Base-by-base conservation (phyloP, 2,113 vertebrate species). In the Cynocephalus volans region DNA sequence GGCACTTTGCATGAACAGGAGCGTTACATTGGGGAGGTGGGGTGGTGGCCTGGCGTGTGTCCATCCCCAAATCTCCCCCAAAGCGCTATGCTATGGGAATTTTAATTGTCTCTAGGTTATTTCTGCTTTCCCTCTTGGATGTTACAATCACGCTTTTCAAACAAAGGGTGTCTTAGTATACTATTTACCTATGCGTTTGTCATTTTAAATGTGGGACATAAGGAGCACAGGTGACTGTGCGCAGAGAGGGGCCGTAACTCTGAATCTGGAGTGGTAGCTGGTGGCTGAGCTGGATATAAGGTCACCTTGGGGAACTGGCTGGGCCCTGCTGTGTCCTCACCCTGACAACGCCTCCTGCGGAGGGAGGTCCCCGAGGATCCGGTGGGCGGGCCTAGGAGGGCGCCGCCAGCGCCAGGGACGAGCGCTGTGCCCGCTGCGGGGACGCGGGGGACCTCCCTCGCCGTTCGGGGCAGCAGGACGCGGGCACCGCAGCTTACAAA, bases 1-100 rank as follows among this genome's bases (percentile, higher is more conserved):
- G 94, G 70, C 85, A 95, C 90, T 95, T 97, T 83, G 96, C 87
- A 87, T 86, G 97, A 95, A 1, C 3, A 92, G 80, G 94, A 86
- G 62, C 90, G 69, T 45, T 33, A 26, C 41, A 41, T 41, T 41
- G 67, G 86, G 28, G 31, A 41, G 48, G 17, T 18, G 26, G n/a
- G 33, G 48, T 24, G 56, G 19, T 21, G 48, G 83, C 19, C 28
- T 0, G 28, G 64, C 72, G 24, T 52, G 54, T 41, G 64, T 83
- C 83, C 58, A 77, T 87, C 77, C 73, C 97, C 18, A 45, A 18
- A 58, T 31, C 45, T 56, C 54, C 58, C 24, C 75, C 23, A 3
- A 56, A 79, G 70, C 13, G 33, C 54, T 36, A 33, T n/a, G 36
- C 24, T 50, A 8, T 23, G 11, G 52, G 23, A 70, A 80, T 31